phyloP scores from a whole-genome alignment of 2,113 vertebrate species.

The Seriola rivoliana region DNA sequence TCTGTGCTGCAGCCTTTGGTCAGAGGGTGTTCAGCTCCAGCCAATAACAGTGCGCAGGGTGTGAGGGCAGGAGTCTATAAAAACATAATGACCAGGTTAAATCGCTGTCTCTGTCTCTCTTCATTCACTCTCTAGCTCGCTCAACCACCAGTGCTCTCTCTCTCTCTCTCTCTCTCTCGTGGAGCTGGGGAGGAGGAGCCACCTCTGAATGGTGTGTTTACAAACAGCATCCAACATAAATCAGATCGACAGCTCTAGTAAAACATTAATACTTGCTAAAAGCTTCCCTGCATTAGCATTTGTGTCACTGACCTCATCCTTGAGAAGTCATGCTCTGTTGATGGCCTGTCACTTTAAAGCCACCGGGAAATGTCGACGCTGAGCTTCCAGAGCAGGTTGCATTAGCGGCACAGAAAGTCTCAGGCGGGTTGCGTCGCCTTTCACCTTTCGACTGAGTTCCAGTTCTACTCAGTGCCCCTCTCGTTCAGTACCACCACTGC shows the following conservation, averaged over 20 bases:
- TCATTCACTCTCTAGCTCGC: too few relatives aligned
- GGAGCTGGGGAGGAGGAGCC: too few relatives aligned
- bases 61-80: too few relatives aligned
- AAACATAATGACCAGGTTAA: too few relatives aligned
- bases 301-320: background rate
- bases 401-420: background rate
- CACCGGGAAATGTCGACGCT: background rate
- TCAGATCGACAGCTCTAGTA: background rate
- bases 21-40: too few relatives aligned
- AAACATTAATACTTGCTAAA: background rate
- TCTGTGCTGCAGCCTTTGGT: too few relatives aligned
- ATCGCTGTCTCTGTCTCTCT: too few relatives aligned
- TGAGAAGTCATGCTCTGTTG: background rate
- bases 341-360: conserved; percentile 2
- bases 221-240: too few relatives aligned
- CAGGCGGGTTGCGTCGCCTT: background rate
- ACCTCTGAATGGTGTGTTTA: too few relatives aligned
- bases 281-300: background rate
- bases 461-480: background rate
- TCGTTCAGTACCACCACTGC: background rate
- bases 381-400: background rate
- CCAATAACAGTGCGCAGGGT: too few relatives aligned
- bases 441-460: background rate
- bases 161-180: too few relatives aligned
- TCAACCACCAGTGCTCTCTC: too few relatives aligned